These are phyloP conservation scores for Megaleporinus macrocephalus DNA, from an alignment of 2,113 vertebrate genomes.

Conservation along the genomic window DNA sequence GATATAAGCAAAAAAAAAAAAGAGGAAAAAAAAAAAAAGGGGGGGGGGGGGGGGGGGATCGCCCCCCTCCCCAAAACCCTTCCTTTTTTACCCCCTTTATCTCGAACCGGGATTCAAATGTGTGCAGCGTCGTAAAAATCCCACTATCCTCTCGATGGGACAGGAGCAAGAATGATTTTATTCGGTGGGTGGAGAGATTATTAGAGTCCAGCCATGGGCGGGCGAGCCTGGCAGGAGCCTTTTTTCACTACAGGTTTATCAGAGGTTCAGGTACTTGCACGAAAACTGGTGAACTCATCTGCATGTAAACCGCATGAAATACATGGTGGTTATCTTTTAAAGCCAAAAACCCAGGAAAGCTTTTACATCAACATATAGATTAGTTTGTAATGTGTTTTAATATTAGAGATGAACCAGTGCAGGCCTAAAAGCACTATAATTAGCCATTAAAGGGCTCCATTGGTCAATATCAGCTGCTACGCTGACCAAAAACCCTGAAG, in stretches of 20 bases:
- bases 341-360: too few relatives aligned
- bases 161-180: conserved; percentile 37
- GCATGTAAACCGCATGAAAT: background rate
- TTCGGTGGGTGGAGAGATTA: background rate
- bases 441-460: too few relatives aligned
- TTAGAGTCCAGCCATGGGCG: background rate
- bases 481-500: too few relatives aligned
- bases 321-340: too few relatives aligned
- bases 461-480: too few relatives aligned
- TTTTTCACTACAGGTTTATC: conserved; percentile 13
- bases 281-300: background rate
- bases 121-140: conserved; percentile 66
- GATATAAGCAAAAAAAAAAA: conserved; percentile 82
- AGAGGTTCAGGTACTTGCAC: conserved; percentile 23
- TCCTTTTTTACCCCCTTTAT: conserved; percentile 69
- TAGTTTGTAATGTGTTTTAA: too few relatives aligned
- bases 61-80: conserved; percentile 9
- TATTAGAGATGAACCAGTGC: too few relatives aligned
- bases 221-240: background rate
- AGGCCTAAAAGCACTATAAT: too few relatives aligned
- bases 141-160: background rate
- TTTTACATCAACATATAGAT: too few relatives aligned
- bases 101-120: conserved; percentile 77
- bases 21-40: conserved; percentile 60
- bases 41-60: background rate